A percentile compares a stretch with the other conserved stretches of the same genome.
Evolutionary conservation across 2,113 vertebrate species (phyloP).

Genomic region (Deroptyus accipitrinus): DNA sequence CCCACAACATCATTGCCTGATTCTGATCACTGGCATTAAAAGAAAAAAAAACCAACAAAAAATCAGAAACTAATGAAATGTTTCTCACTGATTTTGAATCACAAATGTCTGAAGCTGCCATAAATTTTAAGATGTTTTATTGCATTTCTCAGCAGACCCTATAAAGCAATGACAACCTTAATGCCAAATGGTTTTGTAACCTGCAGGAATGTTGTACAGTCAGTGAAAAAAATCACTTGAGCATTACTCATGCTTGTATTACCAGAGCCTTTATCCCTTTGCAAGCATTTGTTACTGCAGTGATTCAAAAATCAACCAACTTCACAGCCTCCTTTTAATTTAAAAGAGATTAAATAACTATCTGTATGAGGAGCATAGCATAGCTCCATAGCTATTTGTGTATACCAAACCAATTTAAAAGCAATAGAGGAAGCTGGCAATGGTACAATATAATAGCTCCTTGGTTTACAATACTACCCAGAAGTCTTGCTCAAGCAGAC

Average conservation of each 20-base stretch:
- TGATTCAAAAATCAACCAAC: constrained; percentile 33
- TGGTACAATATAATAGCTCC: not conserved
- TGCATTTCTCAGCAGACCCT: not conserved
- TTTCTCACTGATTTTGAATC: not conserved
- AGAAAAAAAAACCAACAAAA: not conserved
- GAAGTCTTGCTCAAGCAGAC: not conserved
- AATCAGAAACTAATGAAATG: not conserved
- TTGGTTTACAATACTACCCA: not conserved
- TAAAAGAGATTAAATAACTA: constrained; percentile 41
- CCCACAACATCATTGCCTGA: not conserved
- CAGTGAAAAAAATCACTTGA: not conserved
- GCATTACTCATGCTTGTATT: not conserved
- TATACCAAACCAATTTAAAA: constrained; percentile 38
- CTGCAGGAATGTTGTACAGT: not conserved
- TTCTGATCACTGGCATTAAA: not conserved
- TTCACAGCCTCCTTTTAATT: constrained; percentile 21
- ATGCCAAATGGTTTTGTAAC: not conserved
- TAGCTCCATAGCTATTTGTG: not conserved
- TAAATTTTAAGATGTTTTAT: not conserved
- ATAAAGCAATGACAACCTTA: not conserved
- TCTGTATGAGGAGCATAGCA: not conserved
- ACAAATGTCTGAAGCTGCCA: not conserved
- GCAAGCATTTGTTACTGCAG: not conserved
- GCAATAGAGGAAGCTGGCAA: not conserved
- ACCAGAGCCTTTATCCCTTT: not conserved